These are phyloP conservation scores for Volucella zonaria DNA, from an alignment of 2,888 invertebrate genomes.

Conservation along the genomic window DNA sequence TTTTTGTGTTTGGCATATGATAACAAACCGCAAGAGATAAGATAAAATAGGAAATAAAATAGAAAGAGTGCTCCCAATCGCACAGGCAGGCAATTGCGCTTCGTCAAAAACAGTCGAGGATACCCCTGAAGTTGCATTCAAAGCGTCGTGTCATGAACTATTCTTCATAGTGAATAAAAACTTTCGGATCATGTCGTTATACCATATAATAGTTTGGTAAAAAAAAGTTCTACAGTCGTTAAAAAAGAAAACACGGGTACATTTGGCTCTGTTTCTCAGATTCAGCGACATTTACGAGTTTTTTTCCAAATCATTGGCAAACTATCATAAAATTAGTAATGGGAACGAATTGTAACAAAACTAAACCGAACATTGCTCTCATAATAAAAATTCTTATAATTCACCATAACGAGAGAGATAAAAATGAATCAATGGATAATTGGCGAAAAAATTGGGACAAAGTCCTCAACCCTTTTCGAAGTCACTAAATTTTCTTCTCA, in stretches of 20 bases:
- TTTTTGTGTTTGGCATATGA: no score
- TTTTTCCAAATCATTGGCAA: slow-evolving; percentile 12
- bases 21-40: no score
- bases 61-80: no score
- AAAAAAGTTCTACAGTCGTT: no score
- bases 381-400: slow-evolving; percentile 48
- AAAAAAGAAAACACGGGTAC: neutral
- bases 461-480: slow-evolving; percentile 60
- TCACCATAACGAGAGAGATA: slow-evolving; percentile 59
- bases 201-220: no score
- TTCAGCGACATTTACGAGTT: neutral
- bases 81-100: no score
- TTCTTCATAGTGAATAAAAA: no score
- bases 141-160: no score
- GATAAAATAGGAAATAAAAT: no score
- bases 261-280: neutral
- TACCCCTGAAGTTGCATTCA: no score
- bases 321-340: slow-evolving; percentile 57
- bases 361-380: slow-evolving; percentile 19
- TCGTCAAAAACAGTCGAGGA: no score
- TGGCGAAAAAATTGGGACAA: slow-evolving; percentile 46
- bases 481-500: slow-evolving; percentile 1
- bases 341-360: slow-evolving; percentile 56
- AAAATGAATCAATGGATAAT: slow-evolving; percentile 64
- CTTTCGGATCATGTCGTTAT: no score